Evolutionary conservation across 30 jellyfish, hydroid and myxozoan species (phyloP).

Genomic region (Haliclystus octoradiatus): DNA sequence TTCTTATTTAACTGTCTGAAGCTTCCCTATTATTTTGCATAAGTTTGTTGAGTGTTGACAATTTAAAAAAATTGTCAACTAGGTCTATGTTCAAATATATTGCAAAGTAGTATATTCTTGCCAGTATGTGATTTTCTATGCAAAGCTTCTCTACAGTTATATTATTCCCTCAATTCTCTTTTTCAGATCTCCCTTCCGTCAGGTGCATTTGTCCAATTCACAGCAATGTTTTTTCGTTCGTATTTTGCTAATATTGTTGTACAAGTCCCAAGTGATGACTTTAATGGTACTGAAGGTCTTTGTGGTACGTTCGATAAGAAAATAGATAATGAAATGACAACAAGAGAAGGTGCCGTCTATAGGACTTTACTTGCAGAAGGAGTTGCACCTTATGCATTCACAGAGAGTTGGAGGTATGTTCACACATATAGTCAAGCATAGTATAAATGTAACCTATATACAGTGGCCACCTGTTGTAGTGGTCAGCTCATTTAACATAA

Average conservation of each 20-base stretch:
- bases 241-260: conserved; percentile 59
- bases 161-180: background rate
- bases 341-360: conserved; percentile 29
- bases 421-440: background rate
- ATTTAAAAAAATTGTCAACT: too few relatives aligned
- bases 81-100: too few relatives aligned
- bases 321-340: conserved; percentile 32
- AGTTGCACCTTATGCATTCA: conserved; percentile 36
- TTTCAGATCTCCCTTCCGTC: conserved; percentile 71
- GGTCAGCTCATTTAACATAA: background rate
- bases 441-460: background rate
- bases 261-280: conserved; percentile 75
- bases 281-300: conserved; percentile 48
- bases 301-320: conserved; percentile 78
- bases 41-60: too few relatives aligned
- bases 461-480: too few relatives aligned
- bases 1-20: too few relatives aligned
- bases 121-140: too few relatives aligned
- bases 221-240: conserved; percentile 47
- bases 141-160: too few relatives aligned
- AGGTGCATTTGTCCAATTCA: conserved; percentile 63
- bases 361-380: conserved; percentile 3
- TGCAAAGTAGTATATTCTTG: too few relatives aligned
- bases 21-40: too few relatives aligned
- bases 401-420: conserved; percentile 81